Evolutionary conservation across 2,797 vertebrate genomes (phyloP).

Genomic region (Ptychobarbus kaznakovi): DNA sequence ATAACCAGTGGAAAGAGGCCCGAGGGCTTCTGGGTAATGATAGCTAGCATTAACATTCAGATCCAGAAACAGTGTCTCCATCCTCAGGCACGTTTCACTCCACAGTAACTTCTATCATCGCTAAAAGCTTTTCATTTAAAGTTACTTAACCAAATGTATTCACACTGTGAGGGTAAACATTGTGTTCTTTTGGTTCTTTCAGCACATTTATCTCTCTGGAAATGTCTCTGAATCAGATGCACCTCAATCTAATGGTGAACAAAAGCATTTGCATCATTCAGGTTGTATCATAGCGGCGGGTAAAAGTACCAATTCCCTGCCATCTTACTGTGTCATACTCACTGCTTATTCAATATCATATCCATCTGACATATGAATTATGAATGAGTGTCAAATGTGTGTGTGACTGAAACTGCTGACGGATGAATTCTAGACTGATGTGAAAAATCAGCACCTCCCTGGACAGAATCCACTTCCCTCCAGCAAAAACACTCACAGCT

Average conservation of each 20-base stretch:
- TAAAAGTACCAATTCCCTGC: conserved; percentile 31
- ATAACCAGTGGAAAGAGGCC: not conserved
- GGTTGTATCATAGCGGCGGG: conserved; percentile 7
- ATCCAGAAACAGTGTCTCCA: not conserved
- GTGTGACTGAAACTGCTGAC: conserved; percentile 32
- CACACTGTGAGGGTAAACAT: not conserved
- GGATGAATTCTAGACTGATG: conserved; percentile 29
- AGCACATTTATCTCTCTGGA: not conserved
- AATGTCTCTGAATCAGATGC: not conserved
- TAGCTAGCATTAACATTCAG: not conserved
- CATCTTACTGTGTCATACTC: conserved; percentile 1
- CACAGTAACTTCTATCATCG: not conserved
- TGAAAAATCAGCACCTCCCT: conserved; percentile 5
- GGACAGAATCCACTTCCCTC: conserved; percentile 27
- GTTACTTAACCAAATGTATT: not conserved
- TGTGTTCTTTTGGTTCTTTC: not conserved
- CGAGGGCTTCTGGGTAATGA: not conserved
- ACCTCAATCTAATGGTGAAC: not conserved
- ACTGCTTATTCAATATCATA: conserved; percentile 20
- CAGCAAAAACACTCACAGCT: not conserved
- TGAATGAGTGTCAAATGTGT: conserved; percentile 49
- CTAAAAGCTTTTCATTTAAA: conserved; percentile 26
- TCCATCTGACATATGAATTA: conserved; percentile 40
- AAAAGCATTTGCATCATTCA: conserved; percentile 19
- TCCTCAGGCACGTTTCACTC: not conserved